Conservation (phyloP, 37 sponge, comb jelly and placozoan genomes). For the Oopsacas minuta region DNA sequence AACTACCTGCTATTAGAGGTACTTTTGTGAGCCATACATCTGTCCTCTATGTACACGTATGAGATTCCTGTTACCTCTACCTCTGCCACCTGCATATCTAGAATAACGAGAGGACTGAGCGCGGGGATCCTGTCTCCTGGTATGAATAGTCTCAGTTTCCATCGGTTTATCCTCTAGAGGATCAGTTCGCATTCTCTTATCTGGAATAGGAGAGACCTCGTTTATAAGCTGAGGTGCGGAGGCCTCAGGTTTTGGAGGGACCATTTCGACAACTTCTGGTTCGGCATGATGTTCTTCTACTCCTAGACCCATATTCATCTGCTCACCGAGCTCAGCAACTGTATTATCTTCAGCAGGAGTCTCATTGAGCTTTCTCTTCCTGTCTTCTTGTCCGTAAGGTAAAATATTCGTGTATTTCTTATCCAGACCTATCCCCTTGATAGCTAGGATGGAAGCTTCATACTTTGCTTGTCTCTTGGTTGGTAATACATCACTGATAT, state of each 20-base stretch:
- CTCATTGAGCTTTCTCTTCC: not conserved
- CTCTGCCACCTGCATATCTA: not conserved
- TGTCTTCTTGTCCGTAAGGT: not conserved
- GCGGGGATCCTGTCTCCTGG: no score
- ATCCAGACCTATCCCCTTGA: not conserved
- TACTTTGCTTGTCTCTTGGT: not conserved
- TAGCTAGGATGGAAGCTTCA: not conserved
- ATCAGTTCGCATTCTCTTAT: no score
- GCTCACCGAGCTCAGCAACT: not conserved
- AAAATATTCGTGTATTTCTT: not conserved
- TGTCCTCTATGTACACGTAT: not conserved
- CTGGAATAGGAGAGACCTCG: no score
- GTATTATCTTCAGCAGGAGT: not conserved
- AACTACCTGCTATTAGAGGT: no score
- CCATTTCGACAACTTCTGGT: not conserved
- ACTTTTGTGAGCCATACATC: no score
- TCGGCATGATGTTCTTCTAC: not conserved
- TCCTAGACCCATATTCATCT: not conserved
- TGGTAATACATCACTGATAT: not conserved
- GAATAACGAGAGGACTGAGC: no score
- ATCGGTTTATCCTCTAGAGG: no score
- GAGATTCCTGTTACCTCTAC: not conserved
- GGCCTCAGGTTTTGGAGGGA: not conserved
- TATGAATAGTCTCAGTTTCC: no score
- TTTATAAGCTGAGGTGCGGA: not conserved